Conservation (phyloP, 1,140 invertebrate genomes). For the Aphaenogaster rudis region DNA sequence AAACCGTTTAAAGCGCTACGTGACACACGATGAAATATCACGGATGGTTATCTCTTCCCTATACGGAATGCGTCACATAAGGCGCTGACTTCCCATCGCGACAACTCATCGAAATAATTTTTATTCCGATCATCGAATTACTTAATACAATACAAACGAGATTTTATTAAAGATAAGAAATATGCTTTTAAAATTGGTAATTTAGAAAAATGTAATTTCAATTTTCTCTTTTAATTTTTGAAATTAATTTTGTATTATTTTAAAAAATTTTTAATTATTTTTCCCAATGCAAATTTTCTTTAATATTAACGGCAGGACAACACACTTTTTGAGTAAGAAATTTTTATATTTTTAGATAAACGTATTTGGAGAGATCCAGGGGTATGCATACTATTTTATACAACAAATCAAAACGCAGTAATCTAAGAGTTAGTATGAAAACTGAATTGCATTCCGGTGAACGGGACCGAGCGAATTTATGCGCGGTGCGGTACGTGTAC, state of each 20-base stretch:
- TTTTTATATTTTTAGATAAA: neutral
- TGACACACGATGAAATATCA: conserved; percentile 54
- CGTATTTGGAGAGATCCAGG: neutral
- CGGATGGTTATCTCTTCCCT: conserved; percentile 41
- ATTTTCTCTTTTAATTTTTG: neutral
- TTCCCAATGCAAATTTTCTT: neutral
- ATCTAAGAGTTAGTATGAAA: conserved; percentile 34
- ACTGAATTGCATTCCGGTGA: conserved; percentile 14
- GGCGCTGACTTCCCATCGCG: conserved; percentile 20
- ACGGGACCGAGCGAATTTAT: conserved; percentile 63
- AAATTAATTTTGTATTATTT: neutral
- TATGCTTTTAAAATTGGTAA: neutral
- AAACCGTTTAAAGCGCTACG: conserved; percentile 57
- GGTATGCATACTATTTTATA: neutral
- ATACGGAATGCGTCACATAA: conserved; percentile 29
- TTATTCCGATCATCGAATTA: neutral
- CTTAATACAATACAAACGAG: neutral
- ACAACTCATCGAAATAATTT: conserved; percentile 40
- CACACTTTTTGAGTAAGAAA: neutral
- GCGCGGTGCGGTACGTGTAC: conserved; percentile 43
- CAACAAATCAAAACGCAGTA: conserved; percentile 33
- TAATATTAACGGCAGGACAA: neutral
- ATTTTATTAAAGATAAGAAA: conserved; percentile 19
- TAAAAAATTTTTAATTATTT: neutral
- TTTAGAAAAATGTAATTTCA: neutral